Evolutionary conservation across 2,113 vertebrate species (phyloP), one percentile per base, ranked within the genome.

Genomic region (Syngnathus scovelli): DNA sequence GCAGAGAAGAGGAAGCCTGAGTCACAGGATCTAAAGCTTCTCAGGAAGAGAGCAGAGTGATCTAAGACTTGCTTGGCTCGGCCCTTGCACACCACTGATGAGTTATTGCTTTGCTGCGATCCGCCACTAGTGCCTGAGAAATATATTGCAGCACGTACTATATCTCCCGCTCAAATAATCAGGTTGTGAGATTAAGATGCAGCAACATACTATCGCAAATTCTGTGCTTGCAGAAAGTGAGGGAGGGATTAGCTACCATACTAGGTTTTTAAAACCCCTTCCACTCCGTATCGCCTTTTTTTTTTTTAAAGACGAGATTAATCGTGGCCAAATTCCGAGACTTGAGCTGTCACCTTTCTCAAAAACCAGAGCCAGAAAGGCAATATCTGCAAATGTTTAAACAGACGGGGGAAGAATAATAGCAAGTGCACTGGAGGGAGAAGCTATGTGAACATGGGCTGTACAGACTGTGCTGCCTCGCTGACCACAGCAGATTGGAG

Each of bases 31-130:
- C 81, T 51, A 66, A 78, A 68, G 72, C 70, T 76, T 85, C 76
- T 82, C 83, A 83, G 85, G 85, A 87, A 86, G 80, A 86, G 78
- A 83, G 78, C 71, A 79, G 80, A 75, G 78, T 85, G 86, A 89
- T 87, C 85, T 79, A 74, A 86, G 79, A 81, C 81, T 84, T 75
- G 71, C 75, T 79, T 66, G 76, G 81, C 81, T 76, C 39, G 74
- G 84, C 81, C 78, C 77, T 78, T 54, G 80, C 84, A 83, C 77
- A 67, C 70, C 65, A 66, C 75, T 64, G 74, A 66, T 83, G 85
- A 86, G 74, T 88, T 86, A 89, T 77, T 49, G 76, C 66, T 71
- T 71, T 43, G 9, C 61, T 66, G 73, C 64, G 38, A 56, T 82
- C 72, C 76, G 72, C 73, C 48, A 38, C 70, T 72, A 71, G 59